These are phyloP conservation scores for Anseranas semipalmata DNA, from an alignment of 2,113 vertebrate species.

Conservation along the genomic window DNA sequence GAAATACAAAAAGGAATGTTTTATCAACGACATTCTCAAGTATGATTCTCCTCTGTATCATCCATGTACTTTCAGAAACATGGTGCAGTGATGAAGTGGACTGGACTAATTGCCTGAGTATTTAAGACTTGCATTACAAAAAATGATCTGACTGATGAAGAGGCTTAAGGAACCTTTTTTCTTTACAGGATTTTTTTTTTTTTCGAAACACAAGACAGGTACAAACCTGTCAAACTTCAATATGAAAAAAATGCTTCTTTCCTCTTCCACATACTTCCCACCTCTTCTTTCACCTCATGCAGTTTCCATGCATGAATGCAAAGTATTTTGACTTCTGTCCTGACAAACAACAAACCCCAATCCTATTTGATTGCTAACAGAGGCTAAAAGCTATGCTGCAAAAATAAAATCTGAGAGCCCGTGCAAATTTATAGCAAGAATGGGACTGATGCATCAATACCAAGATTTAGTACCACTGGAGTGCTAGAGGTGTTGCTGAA, in stretches of 20 bases:
- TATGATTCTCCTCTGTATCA: not conserved
- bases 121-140: not conserved
- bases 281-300: not conserved
- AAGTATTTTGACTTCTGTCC: not conserved
- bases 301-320: not conserved
- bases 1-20: not conserved
- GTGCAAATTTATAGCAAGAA: not conserved
- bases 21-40: not conserved
- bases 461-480: not conserved
- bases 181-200: too few relatives aligned
- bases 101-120: not conserved
- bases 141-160: not conserved
- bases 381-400: not conserved
- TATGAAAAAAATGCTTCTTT: not conserved
- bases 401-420: not conserved
- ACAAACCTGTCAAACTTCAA: not conserved
- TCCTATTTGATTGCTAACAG: not conserved
- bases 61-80: not conserved
- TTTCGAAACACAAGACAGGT: not conserved
- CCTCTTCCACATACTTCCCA: not conserved
- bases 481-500: not conserved
- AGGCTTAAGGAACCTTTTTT: not conserved
- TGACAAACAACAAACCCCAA: not conserved
- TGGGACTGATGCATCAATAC: not conserved
- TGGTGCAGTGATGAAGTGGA: not conserved